phyloP scores from a whole-genome alignment of 1,140 invertebrate genomes.

The Cotesia chilonis region DNA sequence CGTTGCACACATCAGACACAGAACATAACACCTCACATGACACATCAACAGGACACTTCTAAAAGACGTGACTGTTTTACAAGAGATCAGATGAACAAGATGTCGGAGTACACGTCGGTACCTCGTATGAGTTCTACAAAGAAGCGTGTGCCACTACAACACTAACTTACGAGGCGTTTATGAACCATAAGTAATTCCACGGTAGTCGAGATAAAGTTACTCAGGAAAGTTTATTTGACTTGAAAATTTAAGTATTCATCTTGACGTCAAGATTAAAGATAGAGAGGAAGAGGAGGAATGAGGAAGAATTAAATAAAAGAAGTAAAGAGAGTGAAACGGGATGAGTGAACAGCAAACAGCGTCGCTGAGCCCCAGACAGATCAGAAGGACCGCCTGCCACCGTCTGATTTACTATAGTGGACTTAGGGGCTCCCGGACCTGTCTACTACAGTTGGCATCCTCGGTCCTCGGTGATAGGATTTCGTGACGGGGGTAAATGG shows the following conservation, averaged over 20 bases:
- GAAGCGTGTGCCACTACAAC: conserved; percentile 57
- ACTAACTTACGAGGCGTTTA: conserved; percentile 64
- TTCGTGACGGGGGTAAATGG: conserved; percentile 37
- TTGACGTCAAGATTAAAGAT: not conserved
- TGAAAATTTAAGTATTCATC: conserved; percentile 31
- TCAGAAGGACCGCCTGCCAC: conserved; percentile 65
- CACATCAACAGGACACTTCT: conserved; percentile 18
- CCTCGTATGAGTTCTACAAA: conserved; percentile 30
- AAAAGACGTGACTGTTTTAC: conserved; percentile 36
- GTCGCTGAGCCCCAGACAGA: conserved; percentile 52
- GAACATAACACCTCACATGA: conserved; percentile 18
- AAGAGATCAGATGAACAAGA: conserved; percentile 27
- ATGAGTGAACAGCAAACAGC: not conserved
- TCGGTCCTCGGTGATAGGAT: conserved; percentile 27
- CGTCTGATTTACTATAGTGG: conserved; percentile 65
- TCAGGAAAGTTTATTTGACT: conserved; percentile 59
- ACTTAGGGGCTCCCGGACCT: conserved; percentile 42
- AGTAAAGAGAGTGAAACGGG: conserved; percentile 10
- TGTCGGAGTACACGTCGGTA: conserved; percentile 23
- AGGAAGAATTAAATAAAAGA: not conserved
- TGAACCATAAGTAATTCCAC: conserved; percentile 61
- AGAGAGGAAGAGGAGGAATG: no score
- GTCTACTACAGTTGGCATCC: conserved; percentile 37
- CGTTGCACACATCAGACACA: not conserved
- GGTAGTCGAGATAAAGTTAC: conserved; percentile 55